Evolutionary conservation across 2,797 vertebrate genomes (phyloP), one percentile per base, ranked within the genome.

Genomic region (Syngnathus rostellatus): DNA sequence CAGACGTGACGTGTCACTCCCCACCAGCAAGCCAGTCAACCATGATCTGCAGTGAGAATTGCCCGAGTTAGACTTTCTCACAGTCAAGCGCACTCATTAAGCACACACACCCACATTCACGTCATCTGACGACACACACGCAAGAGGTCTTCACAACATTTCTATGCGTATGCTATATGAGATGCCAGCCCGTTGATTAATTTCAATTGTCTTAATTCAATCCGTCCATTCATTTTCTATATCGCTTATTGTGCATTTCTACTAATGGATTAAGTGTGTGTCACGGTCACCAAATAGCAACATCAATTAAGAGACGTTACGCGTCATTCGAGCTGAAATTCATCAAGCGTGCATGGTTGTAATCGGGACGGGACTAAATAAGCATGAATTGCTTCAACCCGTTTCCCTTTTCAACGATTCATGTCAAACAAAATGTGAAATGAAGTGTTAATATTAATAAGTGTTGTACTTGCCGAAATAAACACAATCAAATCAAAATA

Each of bases 11-110:
- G 60, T 23, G 60, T 23, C n/a, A 43, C 10, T 58, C 60, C 71
- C 70, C 77, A 68, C 62, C 66, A 51, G 72, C 8, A 69, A 77
- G 5, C 50, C 81, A 62, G 68, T 78, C 84, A 86, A 74, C 81
- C 81, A 73, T 81, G 82, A 83, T 64, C 83, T 86, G 85, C 77
- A 70, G 79, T 86, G 88, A 85, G 86, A 86, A 87, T 71, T 59
- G 72, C 74, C 63, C 19, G 7, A 31, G 72, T 86, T 79, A 85
- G 77, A 85, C 81, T 85, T 88, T 89, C 87, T 88, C 86, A 88
- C 84, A 85, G 69, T 74, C 69, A 66, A 1, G 16, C 25, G 21
- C 21, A 40, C 19, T 38, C 31, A 40, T 43, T 25, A 8, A 16
- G 16, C 46, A 53, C 45, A 3, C 31, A 64, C 43, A 8, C 62